phyloP scores from a whole-genome alignment of 2,797 vertebrate genomes.

The Brachyrhaphis roseni region DNA sequence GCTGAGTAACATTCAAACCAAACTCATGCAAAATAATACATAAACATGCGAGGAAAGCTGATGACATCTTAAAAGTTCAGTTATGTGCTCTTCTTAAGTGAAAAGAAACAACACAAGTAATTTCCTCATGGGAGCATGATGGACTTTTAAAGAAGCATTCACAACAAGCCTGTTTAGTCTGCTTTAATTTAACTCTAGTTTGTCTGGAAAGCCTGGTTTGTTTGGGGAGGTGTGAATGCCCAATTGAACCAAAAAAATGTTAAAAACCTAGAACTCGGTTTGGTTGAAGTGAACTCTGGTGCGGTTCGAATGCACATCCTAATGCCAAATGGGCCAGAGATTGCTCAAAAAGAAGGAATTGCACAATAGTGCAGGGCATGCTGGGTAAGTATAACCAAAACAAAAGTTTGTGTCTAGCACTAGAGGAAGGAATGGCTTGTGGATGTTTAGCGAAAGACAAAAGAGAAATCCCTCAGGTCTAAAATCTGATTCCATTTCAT shows the following conservation, averaged over 20 bases:
- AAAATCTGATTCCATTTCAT: neutral
- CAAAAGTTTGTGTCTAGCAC: neutral
- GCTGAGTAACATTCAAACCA: conserved; percentile 11
- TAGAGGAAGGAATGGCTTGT: neutral
- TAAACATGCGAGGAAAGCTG: conserved; percentile 28
- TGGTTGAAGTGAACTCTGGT: neutral
- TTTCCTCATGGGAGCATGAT: neutral
- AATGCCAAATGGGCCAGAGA: neutral
- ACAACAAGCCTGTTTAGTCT: neutral
- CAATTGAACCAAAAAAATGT: neutral
- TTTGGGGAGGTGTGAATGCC: neutral
- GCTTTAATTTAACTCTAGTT: neutral
- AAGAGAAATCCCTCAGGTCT: neutral
- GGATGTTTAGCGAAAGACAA: neutral
- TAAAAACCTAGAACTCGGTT: neutral
- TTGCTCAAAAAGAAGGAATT: neutral
- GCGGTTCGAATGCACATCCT: neutral
- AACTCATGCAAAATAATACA: conserved; percentile 14
- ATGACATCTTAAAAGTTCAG: conserved; percentile 48
- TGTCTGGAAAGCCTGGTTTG: neutral
- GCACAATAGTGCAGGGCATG: neutral
- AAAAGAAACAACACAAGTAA: conserved; percentile 22
- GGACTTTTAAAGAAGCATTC: neutral
- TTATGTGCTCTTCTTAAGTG: conserved; percentile 24
- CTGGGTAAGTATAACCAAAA: neutral